Evolutionary conservation across 2,797 vertebrate species (phyloP).

Genomic region (Antrozous pallidus): DNA sequence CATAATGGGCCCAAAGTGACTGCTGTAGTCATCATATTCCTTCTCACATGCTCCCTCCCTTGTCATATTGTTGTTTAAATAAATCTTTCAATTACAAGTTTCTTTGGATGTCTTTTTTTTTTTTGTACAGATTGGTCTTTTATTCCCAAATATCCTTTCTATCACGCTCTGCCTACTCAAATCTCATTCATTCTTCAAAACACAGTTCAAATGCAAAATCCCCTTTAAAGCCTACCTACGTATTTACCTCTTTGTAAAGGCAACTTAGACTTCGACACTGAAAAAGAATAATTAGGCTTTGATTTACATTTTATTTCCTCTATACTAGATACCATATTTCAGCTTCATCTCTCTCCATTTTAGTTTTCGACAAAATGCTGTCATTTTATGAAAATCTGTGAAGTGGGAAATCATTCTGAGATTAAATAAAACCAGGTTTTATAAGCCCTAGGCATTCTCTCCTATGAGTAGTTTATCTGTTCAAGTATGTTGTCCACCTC

Average conservation of each 20-base stretch:
- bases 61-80: background rate
- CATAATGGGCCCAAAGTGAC: background rate
- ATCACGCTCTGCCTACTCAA: background rate
- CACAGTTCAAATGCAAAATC: constrained; percentile 1
- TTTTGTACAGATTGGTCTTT: background rate
- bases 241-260: background rate
- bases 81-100: constrained; percentile 5
- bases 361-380: background rate
- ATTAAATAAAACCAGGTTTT: background rate
- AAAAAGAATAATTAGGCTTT: no score
- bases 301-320: no score
- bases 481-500: background rate
- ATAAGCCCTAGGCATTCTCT: background rate
- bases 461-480: background rate
- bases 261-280: background rate
- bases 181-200: constrained; percentile 3
- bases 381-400: background rate
- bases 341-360: no score
- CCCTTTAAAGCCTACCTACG: background rate
- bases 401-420: background rate
- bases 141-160: background rate
- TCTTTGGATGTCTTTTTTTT: background rate
- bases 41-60: background rate
- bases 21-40: background rate
- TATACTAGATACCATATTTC: no score